These are phyloP conservation scores for Scyliorhinus canicula DNA, from an alignment of 2,797 vertebrate genomes.

Conservation along the genomic window DNA sequence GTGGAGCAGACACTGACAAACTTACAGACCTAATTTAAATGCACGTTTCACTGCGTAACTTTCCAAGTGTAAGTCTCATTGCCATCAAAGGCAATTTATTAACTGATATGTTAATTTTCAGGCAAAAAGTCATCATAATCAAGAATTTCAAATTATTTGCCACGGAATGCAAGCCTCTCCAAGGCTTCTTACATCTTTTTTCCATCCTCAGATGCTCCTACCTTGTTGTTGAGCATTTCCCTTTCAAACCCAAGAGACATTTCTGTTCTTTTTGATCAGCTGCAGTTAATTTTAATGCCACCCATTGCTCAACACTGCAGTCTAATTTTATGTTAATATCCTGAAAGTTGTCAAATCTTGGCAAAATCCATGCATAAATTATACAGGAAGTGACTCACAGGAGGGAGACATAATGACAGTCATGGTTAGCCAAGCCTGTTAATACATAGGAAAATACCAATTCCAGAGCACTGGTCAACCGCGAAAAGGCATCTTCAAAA, in stretches of 20 bases:
- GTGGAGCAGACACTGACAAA: constrained; percentile 50
- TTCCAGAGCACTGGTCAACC: constrained; percentile 71
- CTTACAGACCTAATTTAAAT: constrained; percentile 47
- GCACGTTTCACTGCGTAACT: constrained; percentile 33
- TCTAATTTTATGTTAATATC: constrained; percentile 74
- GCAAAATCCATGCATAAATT: constrained; percentile 76
- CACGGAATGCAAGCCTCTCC: not conserved
- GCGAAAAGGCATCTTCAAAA: constrained; percentile 69
- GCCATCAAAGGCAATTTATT: constrained; percentile 38
- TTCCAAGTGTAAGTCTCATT: constrained; percentile 39
- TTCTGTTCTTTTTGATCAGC: constrained; percentile 60
- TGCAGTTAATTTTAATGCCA: constrained; percentile 65
- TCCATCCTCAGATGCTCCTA: not conserved
- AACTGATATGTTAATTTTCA: constrained; percentile 38
- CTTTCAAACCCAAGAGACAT: constrained; percentile 42
- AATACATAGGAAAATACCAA: constrained; percentile 72
- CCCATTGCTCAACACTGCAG: constrained; percentile 67
- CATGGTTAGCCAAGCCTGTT: constrained; percentile 73
- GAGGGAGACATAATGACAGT: constrained; percentile 69
- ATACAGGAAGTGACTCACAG: constrained; percentile 70
- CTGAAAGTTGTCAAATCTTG: constrained; percentile 76
- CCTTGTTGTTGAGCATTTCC: not conserved
- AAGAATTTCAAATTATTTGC: constrained; percentile 29
- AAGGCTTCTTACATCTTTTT: not conserved
- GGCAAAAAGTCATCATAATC: constrained; percentile 34